A percentile compares a stretch with the other conserved stretches of the same genome.
Conservation (phyloP, 1,140 invertebrate genomes). For the Cyrtorhinus lividipennis region DNA sequence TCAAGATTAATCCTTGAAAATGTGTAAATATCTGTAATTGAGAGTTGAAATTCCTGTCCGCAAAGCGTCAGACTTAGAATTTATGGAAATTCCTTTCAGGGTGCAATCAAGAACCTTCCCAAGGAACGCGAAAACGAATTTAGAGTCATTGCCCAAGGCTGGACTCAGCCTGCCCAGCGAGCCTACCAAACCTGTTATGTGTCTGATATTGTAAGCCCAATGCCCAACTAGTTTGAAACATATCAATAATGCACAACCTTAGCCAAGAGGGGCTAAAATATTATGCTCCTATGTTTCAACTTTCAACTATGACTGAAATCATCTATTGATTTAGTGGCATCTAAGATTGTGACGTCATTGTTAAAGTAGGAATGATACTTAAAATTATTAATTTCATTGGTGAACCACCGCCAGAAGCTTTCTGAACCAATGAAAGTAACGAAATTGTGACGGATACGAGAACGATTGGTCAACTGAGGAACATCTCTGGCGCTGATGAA, state of each 20-base stretch:
- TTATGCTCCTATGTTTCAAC: neutral
- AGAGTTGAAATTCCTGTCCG: too few relatives aligned
- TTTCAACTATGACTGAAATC: neutral
- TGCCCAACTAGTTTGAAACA: too few relatives aligned
- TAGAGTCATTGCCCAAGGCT: constrained; percentile 79
- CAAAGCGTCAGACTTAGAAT: too few relatives aligned
- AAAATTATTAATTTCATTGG: constrained; percentile 86
- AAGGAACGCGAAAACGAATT: constrained; percentile 96
- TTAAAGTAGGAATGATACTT: constrained; percentile 84
- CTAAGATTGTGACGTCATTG: constrained; percentile 79
- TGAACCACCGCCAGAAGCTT: constrained; percentile 71
- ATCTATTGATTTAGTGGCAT: too few relatives aligned
- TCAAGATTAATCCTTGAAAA: too few relatives aligned
- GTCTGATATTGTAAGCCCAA: constrained; percentile 57
- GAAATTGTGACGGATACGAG: constrained; percentile 56
- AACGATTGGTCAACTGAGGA: constrained; percentile 68
- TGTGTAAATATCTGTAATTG: too few relatives aligned
- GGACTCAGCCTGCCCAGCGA: constrained; percentile 91
- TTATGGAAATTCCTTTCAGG: constrained; percentile 32
- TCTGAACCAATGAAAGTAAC: constrained; percentile 66
- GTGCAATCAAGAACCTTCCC: constrained; percentile 70
- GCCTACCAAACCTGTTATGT: constrained; percentile 73
- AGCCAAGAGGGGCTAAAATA: neutral
- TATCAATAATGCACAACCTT: too few relatives aligned
- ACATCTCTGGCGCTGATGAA: constrained; percentile 78